These are phyloP conservation scores for human (Homo sapiens) DNA, from an alignment of 2,113 vertebrate species.

Conservation along the genomic window GRCh38 chr18:42897001-42897500, in stretches of 20 bases:
- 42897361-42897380: neutral
- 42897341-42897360: fast-evolving
- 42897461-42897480: neutral
- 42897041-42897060: neutral
- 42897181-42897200: neutral
- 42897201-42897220: neutral
- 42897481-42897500: neutral
- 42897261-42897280: neutral
- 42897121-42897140: neutral
- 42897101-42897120: neutral
- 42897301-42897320: neutral
- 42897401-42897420: neutral
- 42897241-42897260: neutral
- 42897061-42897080: neutral
- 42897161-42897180: neutral
- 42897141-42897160: neutral
- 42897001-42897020: neutral
- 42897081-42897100: neutral
- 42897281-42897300: neutral
- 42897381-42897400: neutral
- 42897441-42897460: no score
- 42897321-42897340: neutral
- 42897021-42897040: neutral
- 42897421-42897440: neutral
- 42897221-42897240: neutral